These are phyloP conservation scores for Erebia palarica DNA, from an alignment of 2,888 invertebrate species.

Conservation along the genomic window DNA sequence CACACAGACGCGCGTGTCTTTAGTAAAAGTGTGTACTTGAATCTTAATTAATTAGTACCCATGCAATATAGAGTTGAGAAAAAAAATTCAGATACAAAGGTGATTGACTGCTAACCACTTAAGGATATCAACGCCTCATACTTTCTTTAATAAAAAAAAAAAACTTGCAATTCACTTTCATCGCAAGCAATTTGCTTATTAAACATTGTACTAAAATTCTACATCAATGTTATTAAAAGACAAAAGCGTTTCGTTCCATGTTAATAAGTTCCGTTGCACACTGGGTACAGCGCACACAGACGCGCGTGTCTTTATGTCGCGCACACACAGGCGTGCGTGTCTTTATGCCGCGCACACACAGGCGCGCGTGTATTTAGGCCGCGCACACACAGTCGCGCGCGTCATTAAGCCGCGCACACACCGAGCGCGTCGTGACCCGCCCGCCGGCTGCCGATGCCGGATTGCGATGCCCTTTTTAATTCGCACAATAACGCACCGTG, in stretches of 20 bases:
- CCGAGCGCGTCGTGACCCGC: constrained; percentile 57
- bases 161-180: constrained; percentile 8
- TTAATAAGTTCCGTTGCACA: constrained; percentile 35
- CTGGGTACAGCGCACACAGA: constrained; percentile 8
- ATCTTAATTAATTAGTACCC: too few relatives aligned
- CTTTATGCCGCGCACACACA: constrained; percentile 48
- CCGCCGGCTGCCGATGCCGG: constrained; percentile 52
- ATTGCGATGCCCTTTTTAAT: constrained; percentile 64
- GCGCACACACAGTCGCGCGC: constrained; percentile 26
- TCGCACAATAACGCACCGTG: constrained; percentile 68
- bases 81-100: too few relatives aligned
- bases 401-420: constrained; percentile 47
- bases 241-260: constrained; percentile 30
- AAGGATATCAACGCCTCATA: too few relatives aligned
- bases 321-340: constrained; percentile 47
- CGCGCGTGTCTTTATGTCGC: constrained; percentile 43
- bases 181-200: constrained; percentile 33
- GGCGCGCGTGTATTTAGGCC: too few relatives aligned
- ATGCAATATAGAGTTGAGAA: too few relatives aligned
- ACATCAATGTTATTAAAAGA: too few relatives aligned
- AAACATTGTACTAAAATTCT: too few relatives aligned
- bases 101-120: too few relatives aligned
- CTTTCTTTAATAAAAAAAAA: too few relatives aligned
- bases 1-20: constrained; percentile 38
- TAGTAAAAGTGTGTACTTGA: too few relatives aligned